Base-by-base conservation (phyloP, 2,888 invertebrate species). In the Scaptomyza cyrtandrae region DNA sequence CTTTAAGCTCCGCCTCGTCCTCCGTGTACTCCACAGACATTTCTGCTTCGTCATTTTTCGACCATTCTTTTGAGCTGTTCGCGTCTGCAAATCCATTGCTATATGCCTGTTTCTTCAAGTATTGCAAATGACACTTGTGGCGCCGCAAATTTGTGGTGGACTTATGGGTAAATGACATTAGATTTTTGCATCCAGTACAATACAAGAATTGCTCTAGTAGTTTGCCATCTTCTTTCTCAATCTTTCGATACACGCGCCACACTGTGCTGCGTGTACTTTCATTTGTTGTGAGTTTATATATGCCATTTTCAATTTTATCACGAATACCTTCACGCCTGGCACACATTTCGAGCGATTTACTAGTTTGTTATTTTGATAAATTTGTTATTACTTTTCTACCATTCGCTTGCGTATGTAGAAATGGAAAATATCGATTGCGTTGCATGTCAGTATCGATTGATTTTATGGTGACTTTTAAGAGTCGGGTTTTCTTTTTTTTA, bases 111-210 rank as follows among this genome's bases (percentile, higher is more conserved):
- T 84, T 77, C 24, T 84, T 86, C 2, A 82, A 48, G 33, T 80
- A 86, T 46, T 78, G 81, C 19, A 78, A 39, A 62, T 82, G 87
- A 1, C 81, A 82, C 46, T 71, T 75, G 59, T 82, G 81, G 3
- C 87, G 78, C 1, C 81, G 65, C 16, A 82, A 45, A 45, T 82
- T 82, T 27, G 81, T 86, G 9, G 87, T 82, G 3, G 87, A 71
- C 31, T 86, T 82, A 46, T 86, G 85, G 2, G 74, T 68, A 43
- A 82, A 82, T 16, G 85, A 82, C 85, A 78, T 84, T 6, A 86
- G 45, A 24, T 70, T 71, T 35, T 80, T 77, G 52, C 81, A 81
- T 14, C 87, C 87, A 6, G 61, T 71, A 27, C 87, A 82, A 58
- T 61, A 80, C 9, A 82, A 48, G 13, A 86, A 78, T 24, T 78